Evolutionary conservation across 2,797 vertebrate species (phyloP).

Genomic region (Sebastes glaucus): DNA sequence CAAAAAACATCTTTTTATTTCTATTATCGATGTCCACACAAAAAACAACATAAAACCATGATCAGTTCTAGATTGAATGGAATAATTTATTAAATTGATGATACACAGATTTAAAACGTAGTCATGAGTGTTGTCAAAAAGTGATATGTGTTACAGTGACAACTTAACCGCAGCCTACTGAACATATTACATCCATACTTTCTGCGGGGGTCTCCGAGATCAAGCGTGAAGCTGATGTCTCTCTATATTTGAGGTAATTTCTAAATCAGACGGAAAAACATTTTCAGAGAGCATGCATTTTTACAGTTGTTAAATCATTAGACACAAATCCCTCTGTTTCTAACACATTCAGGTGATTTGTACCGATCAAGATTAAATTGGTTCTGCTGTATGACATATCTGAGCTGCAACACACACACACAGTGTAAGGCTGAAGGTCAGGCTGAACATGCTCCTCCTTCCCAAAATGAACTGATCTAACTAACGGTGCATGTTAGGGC

Average conservation of each 20-base stretch:
- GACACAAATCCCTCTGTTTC: not conserved
- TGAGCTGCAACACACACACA: not conserved
- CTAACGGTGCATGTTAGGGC: accelerated
- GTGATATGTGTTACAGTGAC: not conserved
- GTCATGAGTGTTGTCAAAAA: not conserved
- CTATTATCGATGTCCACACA: not conserved
- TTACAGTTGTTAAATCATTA: not conserved
- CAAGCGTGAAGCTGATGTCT: not conserved
- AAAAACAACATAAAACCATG: not conserved
- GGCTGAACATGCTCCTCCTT: not conserved
- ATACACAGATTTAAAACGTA: not conserved
- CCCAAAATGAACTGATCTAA: not conserved
- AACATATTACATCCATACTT: not conserved
- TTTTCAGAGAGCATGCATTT: not conserved
- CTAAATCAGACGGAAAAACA: not conserved
- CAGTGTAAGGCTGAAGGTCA: not conserved
- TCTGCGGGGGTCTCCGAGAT: not conserved
- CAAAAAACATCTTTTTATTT: not conserved
- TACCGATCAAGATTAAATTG: not conserved
- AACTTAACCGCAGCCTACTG: not conserved
- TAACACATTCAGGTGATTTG: not conserved
- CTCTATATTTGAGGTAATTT: not conserved
- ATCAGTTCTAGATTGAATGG: not conserved
- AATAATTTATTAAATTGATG: not conserved
- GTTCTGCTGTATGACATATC: not conserved